Base-by-base conservation (phyloP, 2,797 vertebrate species). In the Dryobates pubescens region DNA sequence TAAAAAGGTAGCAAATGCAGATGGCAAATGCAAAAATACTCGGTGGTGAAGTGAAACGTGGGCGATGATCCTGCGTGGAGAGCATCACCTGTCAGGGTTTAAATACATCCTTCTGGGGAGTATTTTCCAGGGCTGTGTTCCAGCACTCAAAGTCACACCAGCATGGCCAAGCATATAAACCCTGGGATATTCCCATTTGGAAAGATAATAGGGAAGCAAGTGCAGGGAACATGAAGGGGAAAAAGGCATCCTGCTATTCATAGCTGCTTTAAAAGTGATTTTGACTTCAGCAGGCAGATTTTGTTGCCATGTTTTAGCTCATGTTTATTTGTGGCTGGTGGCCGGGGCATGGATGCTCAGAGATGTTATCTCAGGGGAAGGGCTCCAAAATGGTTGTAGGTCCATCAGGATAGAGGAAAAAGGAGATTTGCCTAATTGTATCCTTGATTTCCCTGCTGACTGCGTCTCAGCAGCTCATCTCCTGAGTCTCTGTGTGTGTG, bases 201-300 rank as follows among this genome's bases (percentile, higher is more conserved):
- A 93, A 93, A 54, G 27, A 54, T 27, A 86, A 82, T 62, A 63
- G 65, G 62, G 69, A 82, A 89, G 63, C 36, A 80, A 32, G 1
- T 64, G 54, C 43, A 87, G 38, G 72, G 75, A 88, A 82, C 69
- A 71, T 5, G 43, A 49, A 85, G 27, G 12, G 23, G 53, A n/a
- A 87, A 81, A 93, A 82, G 14, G 47, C 72, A 72, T 36, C 43
- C 22, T 86, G 26, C 94, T 95, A 94, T 93, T 94, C 71, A 80
- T 84, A 89, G 94, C 23, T 58, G 17, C 88, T 84, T 90, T 77
- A 43, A 88, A 94, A 80, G 64, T 36, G 3, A 74, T 88, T 91
- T 86, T 69, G 62, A 30, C 41, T 77, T 90, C 47, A 41, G 36
- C 54, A 82, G 74, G 75, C 62, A 71, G 73, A 22, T 92, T 76